Percentiles rank a stretch among this genome's conserved stretches.
These are phyloP conservation scores for Okapia johnstoni DNA, from an alignment of 2,113 vertebrate genomes.

Conservation along the genomic window DNA sequence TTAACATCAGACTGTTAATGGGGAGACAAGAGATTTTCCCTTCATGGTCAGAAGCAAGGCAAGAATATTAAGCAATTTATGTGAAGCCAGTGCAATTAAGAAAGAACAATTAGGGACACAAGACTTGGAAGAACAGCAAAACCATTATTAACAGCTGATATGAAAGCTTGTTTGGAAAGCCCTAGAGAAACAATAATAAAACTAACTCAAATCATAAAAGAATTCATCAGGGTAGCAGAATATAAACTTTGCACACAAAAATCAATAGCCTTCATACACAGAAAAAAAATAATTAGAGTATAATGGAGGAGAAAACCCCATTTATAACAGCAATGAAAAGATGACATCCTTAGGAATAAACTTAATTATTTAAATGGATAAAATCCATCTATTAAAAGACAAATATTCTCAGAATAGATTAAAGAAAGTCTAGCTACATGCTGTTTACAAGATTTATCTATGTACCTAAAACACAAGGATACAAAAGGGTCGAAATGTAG, in stretches of 20 bases:
- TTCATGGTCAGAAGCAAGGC: background rate
- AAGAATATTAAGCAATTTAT: background rate
- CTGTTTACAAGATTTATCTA: background rate
- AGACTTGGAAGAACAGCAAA: background rate
- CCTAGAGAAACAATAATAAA: background rate
- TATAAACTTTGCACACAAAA: background rate
- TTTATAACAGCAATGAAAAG: background rate
- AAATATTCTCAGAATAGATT: background rate
- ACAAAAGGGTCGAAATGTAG: background rate
- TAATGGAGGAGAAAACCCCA: background rate
- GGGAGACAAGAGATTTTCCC: background rate
- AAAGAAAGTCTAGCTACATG: background rate
- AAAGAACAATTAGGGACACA: background rate
- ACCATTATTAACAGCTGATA: background rate
- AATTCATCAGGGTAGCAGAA: background rate
- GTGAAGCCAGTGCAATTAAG: background rate
- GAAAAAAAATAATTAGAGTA: background rate
- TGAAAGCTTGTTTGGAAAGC: background rate
- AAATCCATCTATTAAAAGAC: background rate
- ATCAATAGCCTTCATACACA: background rate
- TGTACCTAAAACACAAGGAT: no score
- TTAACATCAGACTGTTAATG: background rate
- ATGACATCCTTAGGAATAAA: background rate
- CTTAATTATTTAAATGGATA: background rate
- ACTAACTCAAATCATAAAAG: background rate